A percentile compares a stretch with the other conserved stretches of the same genome.
Conservation (phyloP, 2,113 vertebrate species). For the Todiramphus saurophagus region DNA sequence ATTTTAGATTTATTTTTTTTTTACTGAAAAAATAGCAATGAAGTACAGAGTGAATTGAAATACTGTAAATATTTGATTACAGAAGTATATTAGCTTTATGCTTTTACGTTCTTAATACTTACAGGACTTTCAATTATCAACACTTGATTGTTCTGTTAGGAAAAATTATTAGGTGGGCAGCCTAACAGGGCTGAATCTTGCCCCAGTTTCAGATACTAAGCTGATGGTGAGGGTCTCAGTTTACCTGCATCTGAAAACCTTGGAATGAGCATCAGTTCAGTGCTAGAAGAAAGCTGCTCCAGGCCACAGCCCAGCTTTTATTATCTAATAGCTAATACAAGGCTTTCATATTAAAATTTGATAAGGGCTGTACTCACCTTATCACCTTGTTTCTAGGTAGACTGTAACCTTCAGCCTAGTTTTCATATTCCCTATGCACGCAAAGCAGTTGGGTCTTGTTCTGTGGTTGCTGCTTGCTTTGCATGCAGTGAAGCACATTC, state of each 20-base stretch:
- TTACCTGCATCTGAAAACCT: background rate
- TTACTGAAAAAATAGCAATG: background rate
- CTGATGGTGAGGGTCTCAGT: background rate
- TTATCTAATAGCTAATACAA: background rate
- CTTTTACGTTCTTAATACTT: background rate
- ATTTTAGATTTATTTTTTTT: background rate
- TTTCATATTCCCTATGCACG: background rate
- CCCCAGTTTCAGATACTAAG: background rate
- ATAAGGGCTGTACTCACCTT: background rate
- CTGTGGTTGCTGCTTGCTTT: background rate
- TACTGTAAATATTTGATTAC: background rate
- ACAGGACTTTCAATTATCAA: background rate
- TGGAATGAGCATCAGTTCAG: background rate
- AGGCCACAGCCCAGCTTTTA: background rate
- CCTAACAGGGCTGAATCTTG: background rate
- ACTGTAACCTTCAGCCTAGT: background rate
- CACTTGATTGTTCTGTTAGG: background rate
- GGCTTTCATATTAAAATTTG: background rate
- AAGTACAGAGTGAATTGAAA: background rate
- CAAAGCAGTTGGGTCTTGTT: background rate
- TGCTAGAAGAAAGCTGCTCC: background rate
- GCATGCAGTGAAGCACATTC: background rate
- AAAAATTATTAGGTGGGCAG: background rate
- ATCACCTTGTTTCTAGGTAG: background rate
- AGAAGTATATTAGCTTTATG: background rate